These are phyloP conservation scores for Omphaloscelis lunosa DNA, from an alignment of 2,888 invertebrate species.

Conservation along the genomic window DNA sequence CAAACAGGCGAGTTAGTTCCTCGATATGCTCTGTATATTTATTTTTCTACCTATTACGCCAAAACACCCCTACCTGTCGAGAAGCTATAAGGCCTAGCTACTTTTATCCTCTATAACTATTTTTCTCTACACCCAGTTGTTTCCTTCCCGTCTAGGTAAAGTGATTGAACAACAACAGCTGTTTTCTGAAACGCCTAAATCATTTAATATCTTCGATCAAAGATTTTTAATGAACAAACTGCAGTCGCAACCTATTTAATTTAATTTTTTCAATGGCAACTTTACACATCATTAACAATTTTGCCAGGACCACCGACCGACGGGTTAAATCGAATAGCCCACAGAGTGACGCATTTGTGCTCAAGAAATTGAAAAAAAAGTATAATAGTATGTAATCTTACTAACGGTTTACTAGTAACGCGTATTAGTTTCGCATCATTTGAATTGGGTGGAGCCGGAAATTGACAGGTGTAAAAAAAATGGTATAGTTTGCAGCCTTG, in stretches of 20 bases:
- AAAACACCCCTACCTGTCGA: too few species aligned
- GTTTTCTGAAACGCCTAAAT: background rate
- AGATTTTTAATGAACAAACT: background rate
- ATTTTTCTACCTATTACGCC: background rate
- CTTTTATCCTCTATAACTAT: background rate
- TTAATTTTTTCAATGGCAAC: slow-evolving; percentile 42
- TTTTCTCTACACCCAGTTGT: background rate
- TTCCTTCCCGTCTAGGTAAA: too few species aligned
- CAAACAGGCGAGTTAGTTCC: background rate
- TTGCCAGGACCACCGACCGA: slow-evolving; percentile 64
- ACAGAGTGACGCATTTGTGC: slow-evolving; percentile 41
- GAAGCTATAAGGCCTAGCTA: background rate
- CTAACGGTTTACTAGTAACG: slow-evolving; percentile 68
- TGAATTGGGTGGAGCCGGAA: slow-evolving; percentile 34
- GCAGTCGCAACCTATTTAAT: slow-evolving; percentile 17
- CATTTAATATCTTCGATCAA: slow-evolving; percentile 10
- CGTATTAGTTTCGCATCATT: slow-evolving; percentile 71
- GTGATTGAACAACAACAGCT: background rate
- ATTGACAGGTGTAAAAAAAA: slow-evolving; percentile 51
- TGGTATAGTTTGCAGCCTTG: background rate
- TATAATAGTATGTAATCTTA: slow-evolving; percentile 67
- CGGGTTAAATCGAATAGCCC: slow-evolving; percentile 46
- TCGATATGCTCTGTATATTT: background rate
- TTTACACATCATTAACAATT: slow-evolving; percentile 50
- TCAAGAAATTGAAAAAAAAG: slow-evolving; percentile 54